phyloP scores from a whole-genome alignment of 2,888 invertebrate species.

The Rhogogaster chlorosoma region DNA sequence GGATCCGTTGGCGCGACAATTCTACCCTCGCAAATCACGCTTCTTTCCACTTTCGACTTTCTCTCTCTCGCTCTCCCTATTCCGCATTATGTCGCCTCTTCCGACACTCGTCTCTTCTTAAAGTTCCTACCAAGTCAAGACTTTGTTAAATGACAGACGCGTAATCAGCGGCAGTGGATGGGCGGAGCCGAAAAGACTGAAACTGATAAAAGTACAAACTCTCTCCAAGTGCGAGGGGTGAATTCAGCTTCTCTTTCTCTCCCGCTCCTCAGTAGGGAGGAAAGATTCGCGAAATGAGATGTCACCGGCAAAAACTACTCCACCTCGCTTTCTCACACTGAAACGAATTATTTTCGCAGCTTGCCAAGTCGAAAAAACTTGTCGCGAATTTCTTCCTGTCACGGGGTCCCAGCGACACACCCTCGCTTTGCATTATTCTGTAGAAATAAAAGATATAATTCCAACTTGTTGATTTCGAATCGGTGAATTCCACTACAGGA shows the following conservation, averaged over 20 bases:
- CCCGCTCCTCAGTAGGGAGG: not conserved
- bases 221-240: conserved; percentile 61
- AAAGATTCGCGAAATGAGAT: conserved; percentile 58
- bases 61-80: not conserved
- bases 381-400: conserved; percentile 46
- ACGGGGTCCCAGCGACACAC: conserved; percentile 34
- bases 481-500: not conserved
- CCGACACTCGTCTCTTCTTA: conserved; percentile 16
- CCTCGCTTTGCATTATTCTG: not conserved
- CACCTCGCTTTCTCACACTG: conserved; percentile 47
- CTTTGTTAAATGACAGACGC: conserved; percentile 53
- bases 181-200: conserved; percentile 55
- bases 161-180: conserved; percentile 53
- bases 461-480: conserved; percentile 25
- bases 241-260: conserved; percentile 32
- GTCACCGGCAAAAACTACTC: conserved; percentile 59
- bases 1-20: conserved; percentile 34
- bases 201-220: conserved; percentile 51
- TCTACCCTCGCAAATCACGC: conserved; percentile 44
- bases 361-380: conserved; percentile 13
- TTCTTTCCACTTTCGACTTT: conserved; percentile 38
- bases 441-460: not conserved
- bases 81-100: not conserved
- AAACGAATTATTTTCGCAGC: conserved; percentile 45
- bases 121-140: conserved; percentile 35